phyloP scores from a whole-genome alignment of 2,797 vertebrate genomes.

The Coregonus ussuriensis region DNA sequence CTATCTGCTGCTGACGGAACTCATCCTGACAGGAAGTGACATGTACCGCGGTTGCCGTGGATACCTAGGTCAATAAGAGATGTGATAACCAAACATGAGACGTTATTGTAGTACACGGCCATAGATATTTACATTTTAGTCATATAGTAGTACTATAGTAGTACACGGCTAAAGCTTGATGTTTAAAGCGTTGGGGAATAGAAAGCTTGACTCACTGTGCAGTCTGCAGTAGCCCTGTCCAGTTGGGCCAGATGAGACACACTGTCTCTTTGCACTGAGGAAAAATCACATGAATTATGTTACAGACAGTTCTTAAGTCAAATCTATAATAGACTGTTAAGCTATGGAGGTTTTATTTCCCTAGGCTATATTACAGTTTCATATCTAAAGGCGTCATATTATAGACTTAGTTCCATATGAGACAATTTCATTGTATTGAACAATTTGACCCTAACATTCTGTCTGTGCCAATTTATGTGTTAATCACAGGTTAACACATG shows the following conservation, averaged over 20 bases:
- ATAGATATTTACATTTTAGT: background rate
- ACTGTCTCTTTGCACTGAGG: slow-evolving; percentile 84
- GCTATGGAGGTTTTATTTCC: background rate
- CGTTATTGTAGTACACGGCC: background rate
- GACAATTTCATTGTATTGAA: background rate
- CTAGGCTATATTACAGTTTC: background rate
- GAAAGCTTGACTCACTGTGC: slow-evolving; percentile 61
- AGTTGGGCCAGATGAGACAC: slow-evolving; percentile 83
- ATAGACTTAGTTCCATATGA: background rate
- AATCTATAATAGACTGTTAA: background rate
- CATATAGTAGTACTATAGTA: too few species aligned
- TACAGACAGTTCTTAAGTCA: background rate
- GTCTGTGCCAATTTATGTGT: background rate
- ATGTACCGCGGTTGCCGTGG: slow-evolving; percentile 76
- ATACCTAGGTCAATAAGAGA: slow-evolving; percentile 52
- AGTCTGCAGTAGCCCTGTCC: slow-evolving; percentile 74
- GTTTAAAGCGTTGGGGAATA: background rate
- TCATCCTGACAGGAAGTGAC: slow-evolving; percentile 92
- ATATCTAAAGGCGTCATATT: background rate
- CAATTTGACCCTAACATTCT: background rate
- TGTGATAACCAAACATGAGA: background rate
- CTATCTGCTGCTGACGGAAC: slow-evolving; percentile 92
- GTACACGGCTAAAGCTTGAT: too few species aligned
- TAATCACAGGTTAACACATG: background rate
- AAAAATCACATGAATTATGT: background rate